Evolutionary conservation across 2,113 vertebrate species (phyloP), one percentile per base, ranked within the genome.

Genomic region (Apodemus speciosus): DNA sequence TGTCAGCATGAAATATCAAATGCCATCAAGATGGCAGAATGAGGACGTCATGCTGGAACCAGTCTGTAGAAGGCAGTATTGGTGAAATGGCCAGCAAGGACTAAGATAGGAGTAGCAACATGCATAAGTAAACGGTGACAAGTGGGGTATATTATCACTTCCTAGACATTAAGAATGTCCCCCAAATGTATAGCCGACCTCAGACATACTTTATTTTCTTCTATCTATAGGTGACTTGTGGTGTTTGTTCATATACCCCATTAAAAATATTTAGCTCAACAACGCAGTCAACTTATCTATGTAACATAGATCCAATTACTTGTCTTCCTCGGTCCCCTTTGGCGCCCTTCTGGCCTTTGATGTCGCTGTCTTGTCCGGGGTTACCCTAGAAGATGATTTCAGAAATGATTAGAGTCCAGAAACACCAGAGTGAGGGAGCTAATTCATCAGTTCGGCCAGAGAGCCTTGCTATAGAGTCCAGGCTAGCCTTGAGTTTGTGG

Each of bases 321-420:
- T 94, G 93, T 81, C 84, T 80, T 90, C 97, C 97, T 88, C 62
- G 79, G 25, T 92, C 89, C 66, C 97, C 97, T 94, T 90, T 86
- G 76, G 77, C 58, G 23, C 97, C 98, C 68, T 66, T 96, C 43
- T 18, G 51, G 94, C 98, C 98, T 95, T 23, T 64, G 91, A 86
- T 46, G 66, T 35, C 21, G 80, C 7, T 96, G 84, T 93, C 64
- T 77, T 9, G 66, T 95, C 97, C 98, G 85, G 89, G 89, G 43
- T 94, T 21, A 75, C 97, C 97, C 97, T 98, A 90, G 76, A 94
- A 32, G 88, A 92, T 94, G 76, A 96, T 85, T 72, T 81, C 60
- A 85, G 62, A 89, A 43, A 66, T 25, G 88, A 76, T 89, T 87
- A 95, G 68, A 89, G 49, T 43, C 23, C 58, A 79, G 62, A 92